phyloP scores from a whole-genome alignment of 2,113 vertebrate genomes.

The Ursus arctos region DNA sequence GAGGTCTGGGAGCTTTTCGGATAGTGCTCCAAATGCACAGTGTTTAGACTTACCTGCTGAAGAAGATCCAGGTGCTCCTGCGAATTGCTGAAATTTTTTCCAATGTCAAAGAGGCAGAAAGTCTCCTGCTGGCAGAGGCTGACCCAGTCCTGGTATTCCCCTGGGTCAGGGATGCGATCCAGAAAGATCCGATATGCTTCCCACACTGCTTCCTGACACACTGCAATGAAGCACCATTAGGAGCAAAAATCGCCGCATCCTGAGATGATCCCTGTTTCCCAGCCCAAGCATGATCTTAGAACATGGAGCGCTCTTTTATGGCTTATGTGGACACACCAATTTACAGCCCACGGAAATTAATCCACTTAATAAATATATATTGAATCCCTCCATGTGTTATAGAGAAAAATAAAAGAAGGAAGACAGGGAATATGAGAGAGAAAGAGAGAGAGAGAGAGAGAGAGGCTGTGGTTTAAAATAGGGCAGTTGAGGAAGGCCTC shows the following conservation, averaged over 20 bases:
- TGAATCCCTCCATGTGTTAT: neutral
- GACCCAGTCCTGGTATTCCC: conserved; percentile 95
- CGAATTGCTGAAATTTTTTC: conserved; percentile 94
- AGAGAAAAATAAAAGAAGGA: neutral
- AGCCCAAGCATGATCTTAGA: neutral
- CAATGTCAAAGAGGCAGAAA: conserved; percentile 94
- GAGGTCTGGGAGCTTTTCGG: neutral
- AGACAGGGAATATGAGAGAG: neutral
- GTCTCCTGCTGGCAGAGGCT: conserved; percentile 92
- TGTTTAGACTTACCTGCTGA: conserved; percentile 86
- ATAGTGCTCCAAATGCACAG: rapidly evolving
- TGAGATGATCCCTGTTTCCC: neutral
- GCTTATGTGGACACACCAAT: neutral
- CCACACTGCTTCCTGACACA: conserved; percentile 98
- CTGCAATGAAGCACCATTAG: conserved; percentile 84
- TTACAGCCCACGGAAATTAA: neutral
- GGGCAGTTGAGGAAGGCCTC: neutral
- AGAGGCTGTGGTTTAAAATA: neutral
- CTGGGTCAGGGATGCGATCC: conserved; percentile 93
- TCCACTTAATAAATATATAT: neutral
- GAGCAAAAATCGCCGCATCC: neutral
- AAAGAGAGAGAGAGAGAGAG: neutral
- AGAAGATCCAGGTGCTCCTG: conserved; percentile 93
- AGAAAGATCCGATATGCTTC: conserved; percentile 97
- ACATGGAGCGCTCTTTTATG: neutral